Conservation (phyloP, 2,797 vertebrate species). For the Acanthopagrus latus region DNA sequence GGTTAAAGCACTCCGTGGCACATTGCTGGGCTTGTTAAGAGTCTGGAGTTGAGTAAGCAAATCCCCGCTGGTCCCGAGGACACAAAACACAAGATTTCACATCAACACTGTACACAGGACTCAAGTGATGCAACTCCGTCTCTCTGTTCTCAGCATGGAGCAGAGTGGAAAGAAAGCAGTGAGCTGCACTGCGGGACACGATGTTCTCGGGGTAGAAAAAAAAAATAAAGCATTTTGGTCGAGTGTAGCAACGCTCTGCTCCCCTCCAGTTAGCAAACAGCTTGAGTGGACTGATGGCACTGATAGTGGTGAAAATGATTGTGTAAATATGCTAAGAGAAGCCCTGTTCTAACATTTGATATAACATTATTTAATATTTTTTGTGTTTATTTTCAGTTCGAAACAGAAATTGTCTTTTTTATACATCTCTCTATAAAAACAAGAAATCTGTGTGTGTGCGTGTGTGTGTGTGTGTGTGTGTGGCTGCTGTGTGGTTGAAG, state of each 20-base stretch:
- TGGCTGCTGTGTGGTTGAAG: no score
- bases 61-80: constrained; percentile 8
- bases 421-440: no score
- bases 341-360: not conserved
- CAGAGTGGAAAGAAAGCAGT: not conserved
- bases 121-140: constrained; percentile 1
- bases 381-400: not conserved
- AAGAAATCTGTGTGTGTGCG: no score
- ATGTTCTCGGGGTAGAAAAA: constrained; percentile 31
- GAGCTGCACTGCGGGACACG: constrained; percentile 15
- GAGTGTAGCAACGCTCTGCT: constrained; percentile 6
- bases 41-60: not conserved
- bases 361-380: not conserved
- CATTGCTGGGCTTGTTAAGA: not conserved
- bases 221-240: constrained; percentile 15
- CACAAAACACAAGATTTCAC: constrained; percentile 13
- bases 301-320: not conserved
- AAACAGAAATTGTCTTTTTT: not conserved
- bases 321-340: not conserved
- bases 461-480: no score
- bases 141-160: constrained; percentile 11
- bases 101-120: not conserved
- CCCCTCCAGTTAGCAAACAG: constrained; percentile 22
- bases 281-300: constrained; percentile 16
- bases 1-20: not conserved